Evolutionary conservation across 2,113 vertebrate genomes (phyloP).

Genomic region (Upupa epops): DNA sequence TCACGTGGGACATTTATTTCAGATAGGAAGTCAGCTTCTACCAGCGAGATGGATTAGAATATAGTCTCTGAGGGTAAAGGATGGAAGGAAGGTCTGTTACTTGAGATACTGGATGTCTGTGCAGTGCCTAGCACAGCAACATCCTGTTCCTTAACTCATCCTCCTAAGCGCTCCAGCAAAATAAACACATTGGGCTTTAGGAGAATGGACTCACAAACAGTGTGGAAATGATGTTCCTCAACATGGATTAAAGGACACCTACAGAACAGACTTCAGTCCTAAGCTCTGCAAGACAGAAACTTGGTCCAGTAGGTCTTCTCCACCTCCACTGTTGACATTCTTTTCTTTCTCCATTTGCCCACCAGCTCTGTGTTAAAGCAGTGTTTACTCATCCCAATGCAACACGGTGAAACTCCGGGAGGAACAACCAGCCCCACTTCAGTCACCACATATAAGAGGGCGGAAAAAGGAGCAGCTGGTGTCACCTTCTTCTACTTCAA

Average conservation of each 20-base stretch:
- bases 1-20: slow-evolving; percentile 64
- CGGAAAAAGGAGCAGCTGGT: slow-evolving; percentile 69
- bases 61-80: slow-evolving; percentile 54
- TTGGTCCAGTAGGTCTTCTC: slow-evolving; percentile 55
- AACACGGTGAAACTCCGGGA: neutral
- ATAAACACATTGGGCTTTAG: slow-evolving; percentile 24
- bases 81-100: slow-evolving; percentile 36
- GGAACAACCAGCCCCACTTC: neutral
- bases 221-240: slow-evolving; percentile 15
- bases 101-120: slow-evolving; percentile 1
- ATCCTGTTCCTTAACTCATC: slow-evolving; percentile 46
- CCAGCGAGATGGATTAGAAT: slow-evolving; percentile 63
- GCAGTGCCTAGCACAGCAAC: slow-evolving; percentile 36
- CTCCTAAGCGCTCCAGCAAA: slow-evolving; percentile 30
- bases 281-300: slow-evolving; percentile 41
- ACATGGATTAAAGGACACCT: slow-evolving; percentile 52
- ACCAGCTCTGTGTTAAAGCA: neutral
- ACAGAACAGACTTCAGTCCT: slow-evolving; percentile 34
- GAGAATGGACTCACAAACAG: slow-evolving; percentile 35
- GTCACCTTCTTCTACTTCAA: slow-evolving; percentile 87
- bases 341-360: slow-evolving; percentile 29
- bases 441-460: slow-evolving; percentile 68
- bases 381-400: slow-evolving; percentile 5
- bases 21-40: slow-evolving; percentile 50
- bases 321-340: slow-evolving; percentile 15